Evolutionary conservation across 2,888 invertebrate genomes (phyloP), one percentile per base, ranked within the genome.

Genomic region (Axea sp.): DNA sequence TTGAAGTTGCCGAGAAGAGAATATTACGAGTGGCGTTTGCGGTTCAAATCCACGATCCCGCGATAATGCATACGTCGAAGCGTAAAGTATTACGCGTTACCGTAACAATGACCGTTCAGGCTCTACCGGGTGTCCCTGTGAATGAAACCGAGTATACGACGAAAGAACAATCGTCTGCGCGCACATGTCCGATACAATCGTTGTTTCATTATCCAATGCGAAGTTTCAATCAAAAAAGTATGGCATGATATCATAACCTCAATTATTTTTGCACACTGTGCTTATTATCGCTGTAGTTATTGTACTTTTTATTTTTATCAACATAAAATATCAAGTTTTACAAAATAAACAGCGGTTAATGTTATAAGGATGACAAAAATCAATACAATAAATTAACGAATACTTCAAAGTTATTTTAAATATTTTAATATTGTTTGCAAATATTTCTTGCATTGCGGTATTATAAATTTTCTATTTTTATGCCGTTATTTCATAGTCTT

Each of bases 81-180:
- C 81, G 84, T 85, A 84, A 85, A 85, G 85, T 85, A 85, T 85
- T 84, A 85, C 85, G 83, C 83, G 84, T 84, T 85, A 85, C 85
- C 85, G 84, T 85, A 85, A 85, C 84, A 84, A 85, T 84, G 84
- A 84, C 84, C 83, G 85, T 82, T 80, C 76, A 75, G 60, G 76
- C 78, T 82, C 80, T 81, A 83, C 81, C 75, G 78, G 81, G 83
- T 84, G 84, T 82, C 79, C 53, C 77, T 75, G 73, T 79, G 69
- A 73, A 62, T 72, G 76, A 75, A 75, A 67, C 69, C 49, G 51
- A 64, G 51, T 41, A 41, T 45, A 24, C 57, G 53, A 31, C 9
- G 31, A 5, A 28, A 60, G 59, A 51, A 73, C 60, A 67, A 64
- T 64, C 55, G 39, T 9, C 35, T 4, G 59, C 31, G 53, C 49